Conservation (phyloP, 2,888 invertebrate species). For the Trissoscelio sp. region DNA sequence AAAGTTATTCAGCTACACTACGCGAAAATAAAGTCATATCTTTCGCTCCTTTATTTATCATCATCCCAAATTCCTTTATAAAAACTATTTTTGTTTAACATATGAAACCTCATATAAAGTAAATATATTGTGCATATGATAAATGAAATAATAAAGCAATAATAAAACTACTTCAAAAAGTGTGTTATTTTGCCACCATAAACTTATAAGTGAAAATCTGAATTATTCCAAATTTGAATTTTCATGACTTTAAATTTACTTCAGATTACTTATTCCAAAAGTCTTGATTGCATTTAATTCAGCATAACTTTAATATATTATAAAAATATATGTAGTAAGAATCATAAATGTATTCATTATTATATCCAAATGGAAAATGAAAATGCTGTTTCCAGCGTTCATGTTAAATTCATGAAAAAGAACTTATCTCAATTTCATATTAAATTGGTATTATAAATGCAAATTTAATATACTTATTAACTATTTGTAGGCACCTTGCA, state of each 20-base stretch:
- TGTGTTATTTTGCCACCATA: background rate
- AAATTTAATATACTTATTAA: background rate
- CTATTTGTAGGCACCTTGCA: background rate
- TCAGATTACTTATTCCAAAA: background rate
- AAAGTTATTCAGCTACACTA: too few species aligned
- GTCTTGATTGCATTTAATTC: background rate
- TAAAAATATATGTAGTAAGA: background rate
- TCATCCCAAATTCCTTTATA: too few species aligned
- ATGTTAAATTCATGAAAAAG: conserved; percentile 4
- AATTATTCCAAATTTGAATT: background rate
- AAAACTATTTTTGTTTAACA: too few species aligned
- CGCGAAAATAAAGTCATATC: too few species aligned
- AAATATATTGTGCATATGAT: too few species aligned
- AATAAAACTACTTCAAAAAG: background rate
- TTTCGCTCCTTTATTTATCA: too few species aligned
- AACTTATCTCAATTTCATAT: background rate
- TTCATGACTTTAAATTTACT: background rate
- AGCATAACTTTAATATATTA: conserved; percentile 2
- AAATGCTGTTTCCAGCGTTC: conserved; percentile 2
- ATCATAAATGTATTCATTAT: background rate
- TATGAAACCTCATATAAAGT: too few species aligned
- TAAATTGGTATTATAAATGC: background rate
- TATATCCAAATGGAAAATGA: background rate
- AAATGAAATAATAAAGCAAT: background rate
- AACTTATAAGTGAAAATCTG: background rate